Percentiles rank a stretch among this genome's conserved stretches.
Conservation (phyloP, 37 sponge, comb jelly and placozoan species). For the Agelas oroides region DNA sequence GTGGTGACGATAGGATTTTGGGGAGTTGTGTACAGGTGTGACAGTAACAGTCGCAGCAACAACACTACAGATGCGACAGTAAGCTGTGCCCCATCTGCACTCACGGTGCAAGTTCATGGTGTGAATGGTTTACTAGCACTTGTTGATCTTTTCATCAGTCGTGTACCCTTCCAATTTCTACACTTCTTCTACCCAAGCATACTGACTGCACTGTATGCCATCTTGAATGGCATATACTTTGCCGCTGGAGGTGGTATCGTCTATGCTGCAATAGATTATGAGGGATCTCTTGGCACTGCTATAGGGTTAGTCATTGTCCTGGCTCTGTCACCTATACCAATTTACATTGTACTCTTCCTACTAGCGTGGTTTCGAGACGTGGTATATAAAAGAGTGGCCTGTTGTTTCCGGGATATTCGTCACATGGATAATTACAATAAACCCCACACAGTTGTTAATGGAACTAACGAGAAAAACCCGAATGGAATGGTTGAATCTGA, state of each 20-base stretch:
- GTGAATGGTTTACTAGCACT: conserved; percentile 45
- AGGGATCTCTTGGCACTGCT: not conserved
- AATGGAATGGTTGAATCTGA: too few species aligned
- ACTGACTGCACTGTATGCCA: conserved; percentile 32
- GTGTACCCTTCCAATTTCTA: conserved; percentile 51
- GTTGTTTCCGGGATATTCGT: conserved; percentile 39
- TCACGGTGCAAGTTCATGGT: conserved; percentile 55
- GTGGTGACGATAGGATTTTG: conserved; percentile 49
- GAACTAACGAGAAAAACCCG: too few species aligned
- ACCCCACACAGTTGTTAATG: too few species aligned
- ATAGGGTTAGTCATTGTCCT: not conserved
- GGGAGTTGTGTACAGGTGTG: not conserved
- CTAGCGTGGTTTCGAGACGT: conserved; percentile 47
- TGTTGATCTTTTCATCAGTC: conserved; percentile 49
- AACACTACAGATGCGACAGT: not conserved
- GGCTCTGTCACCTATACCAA: conserved; percentile 3
- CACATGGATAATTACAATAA: not conserved
- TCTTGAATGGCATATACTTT: conserved; percentile 64
- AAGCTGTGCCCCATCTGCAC: not conserved
- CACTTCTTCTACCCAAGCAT: conserved; percentile 44
- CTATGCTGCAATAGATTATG: conserved; percentile 55
- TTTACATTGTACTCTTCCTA: conserved; percentile 31
- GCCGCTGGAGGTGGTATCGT: conserved; percentile 74
- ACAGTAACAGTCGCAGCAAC: not conserved
- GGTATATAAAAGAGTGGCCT: not conserved